Percentiles rank a stretch among this genome's conserved stretches.
phyloP scores from a whole-genome alignment of 2,888 invertebrate genomes.

The Xylota segnis region DNA sequence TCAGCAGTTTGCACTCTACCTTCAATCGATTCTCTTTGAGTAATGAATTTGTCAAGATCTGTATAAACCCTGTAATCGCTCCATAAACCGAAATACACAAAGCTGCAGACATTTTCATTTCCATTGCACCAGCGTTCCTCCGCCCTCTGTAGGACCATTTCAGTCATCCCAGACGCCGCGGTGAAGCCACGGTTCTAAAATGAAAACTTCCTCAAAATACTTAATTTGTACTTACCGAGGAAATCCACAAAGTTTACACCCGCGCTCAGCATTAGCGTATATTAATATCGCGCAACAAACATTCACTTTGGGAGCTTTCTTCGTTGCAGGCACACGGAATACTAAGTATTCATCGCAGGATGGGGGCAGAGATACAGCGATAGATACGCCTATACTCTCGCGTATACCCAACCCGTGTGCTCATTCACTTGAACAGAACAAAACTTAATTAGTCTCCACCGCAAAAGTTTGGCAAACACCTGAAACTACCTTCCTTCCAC shows the following conservation, averaged over 20 bases:
- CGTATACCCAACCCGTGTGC: conserved; percentile 24
- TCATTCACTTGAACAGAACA: conserved; percentile 73
- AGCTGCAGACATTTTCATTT: conserved; percentile 24
- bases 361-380: neutral
- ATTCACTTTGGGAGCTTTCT: conserved; percentile 65
- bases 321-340: conserved; percentile 55
- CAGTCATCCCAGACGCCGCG: neutral
- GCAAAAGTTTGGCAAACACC: conserved; percentile 75
- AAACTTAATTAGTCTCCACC: conserved; percentile 75
- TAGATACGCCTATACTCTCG: conserved; percentile 15
- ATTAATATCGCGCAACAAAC: conserved; percentile 72
- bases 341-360: conserved; percentile 54
- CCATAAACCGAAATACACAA: neutral
- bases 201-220: conserved; percentile 50
- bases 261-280: conserved; percentile 40
- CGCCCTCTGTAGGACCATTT: neutral
- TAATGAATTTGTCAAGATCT: conserved; percentile 23
- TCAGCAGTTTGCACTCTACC: neutral
- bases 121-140: conserved; percentile 16
- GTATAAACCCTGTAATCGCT: conserved; percentile 46
- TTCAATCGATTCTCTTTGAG: conserved; percentile 20
- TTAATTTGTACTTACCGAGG: conserved; percentile 65
- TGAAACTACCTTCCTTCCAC: conserved; percentile 69
- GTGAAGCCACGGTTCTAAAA: conserved; percentile 22
- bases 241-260: conserved; percentile 53